Evolutionary conservation across 1,140 invertebrate genomes (phyloP).

Genomic region (Bombus sylvicola): DNA sequence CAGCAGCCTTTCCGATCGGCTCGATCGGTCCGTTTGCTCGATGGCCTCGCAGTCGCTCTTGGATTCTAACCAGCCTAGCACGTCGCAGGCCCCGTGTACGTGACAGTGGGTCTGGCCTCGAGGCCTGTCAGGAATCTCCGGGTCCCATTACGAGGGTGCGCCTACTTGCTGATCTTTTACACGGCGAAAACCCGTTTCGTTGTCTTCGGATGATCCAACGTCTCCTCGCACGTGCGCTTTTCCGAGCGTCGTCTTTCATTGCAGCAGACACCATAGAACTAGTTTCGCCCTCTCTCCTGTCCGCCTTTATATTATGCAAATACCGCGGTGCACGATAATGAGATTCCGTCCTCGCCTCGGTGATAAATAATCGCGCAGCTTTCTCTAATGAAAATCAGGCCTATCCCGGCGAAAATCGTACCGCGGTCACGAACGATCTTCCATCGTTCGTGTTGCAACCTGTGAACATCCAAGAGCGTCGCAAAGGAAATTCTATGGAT

Average conservation of each 20-base stretch:
- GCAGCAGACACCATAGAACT: constrained; percentile 1
- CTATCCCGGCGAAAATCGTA: not conserved
- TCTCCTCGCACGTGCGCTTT: constrained; percentile 36
- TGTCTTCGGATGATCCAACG: constrained; percentile 37
- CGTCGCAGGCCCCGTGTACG: constrained; percentile 59
- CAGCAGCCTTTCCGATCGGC: constrained; percentile 43
- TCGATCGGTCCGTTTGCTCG: constrained; percentile 9
- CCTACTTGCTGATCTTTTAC: constrained; percentile 68
- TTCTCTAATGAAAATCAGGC: constrained; percentile 28
- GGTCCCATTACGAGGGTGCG: constrained; percentile 69
- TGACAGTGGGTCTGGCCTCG: constrained; percentile 63
- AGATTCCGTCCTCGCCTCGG: constrained; percentile 33
- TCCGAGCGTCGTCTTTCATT: constrained; percentile 38
- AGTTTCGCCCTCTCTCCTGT: constrained; percentile 9
- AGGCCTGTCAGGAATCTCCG: constrained; percentile 67
- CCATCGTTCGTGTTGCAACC: no score
- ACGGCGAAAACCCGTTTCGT: constrained; percentile 66
- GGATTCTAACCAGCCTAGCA: constrained; percentile 63
- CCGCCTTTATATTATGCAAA: constrained; percentile 52
- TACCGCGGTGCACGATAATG: constrained; percentile 14
- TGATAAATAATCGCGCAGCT: constrained; percentile 39
- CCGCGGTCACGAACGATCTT: no score
- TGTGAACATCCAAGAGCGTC: no score
- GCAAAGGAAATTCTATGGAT: no score
- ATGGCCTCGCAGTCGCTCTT: constrained; percentile 41